Evolutionary conservation across 2,113 vertebrate genomes (phyloP).

Genomic region (Lethenteron reissneri): DNA sequence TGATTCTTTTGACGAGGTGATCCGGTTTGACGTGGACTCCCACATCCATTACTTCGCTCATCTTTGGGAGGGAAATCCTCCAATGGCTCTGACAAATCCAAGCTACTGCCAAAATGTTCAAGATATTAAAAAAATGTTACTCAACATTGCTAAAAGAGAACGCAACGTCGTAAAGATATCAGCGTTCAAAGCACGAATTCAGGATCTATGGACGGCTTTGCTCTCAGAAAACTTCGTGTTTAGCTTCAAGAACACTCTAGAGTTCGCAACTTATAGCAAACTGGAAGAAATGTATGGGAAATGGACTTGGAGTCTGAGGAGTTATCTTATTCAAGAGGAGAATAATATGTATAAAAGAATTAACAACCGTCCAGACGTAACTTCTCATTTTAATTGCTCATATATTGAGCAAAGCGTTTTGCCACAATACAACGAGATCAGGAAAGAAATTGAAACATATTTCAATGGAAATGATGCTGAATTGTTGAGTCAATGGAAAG

Average conservation of each 20-base stretch:
- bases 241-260: conserved; percentile 9
- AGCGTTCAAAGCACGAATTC: conserved; percentile 12
- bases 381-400: too few species aligned
- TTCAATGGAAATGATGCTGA: neutral
- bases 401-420: neutral
- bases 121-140: conserved; percentile 19
- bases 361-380: too few species aligned
- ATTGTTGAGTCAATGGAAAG: conserved; percentile 17
- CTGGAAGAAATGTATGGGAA: neutral
- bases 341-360: too few species aligned
- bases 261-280: neutral
- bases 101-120: conserved; percentile 22
- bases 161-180: conserved; percentile 12
- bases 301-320: conserved; percentile 3
- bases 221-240: conserved; percentile 25
- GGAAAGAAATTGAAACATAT: neutral
- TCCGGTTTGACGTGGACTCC: conserved; percentile 18
- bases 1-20: conserved; percentile 11
- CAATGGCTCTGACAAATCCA: conserved; percentile 25
- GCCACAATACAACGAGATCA: too few species aligned
- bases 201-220: conserved; percentile 21
- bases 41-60: conserved; percentile 24
- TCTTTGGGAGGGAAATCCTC: conserved; percentile 24
- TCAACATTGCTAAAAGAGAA: conserved; percentile 13
- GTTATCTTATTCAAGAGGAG: neutral